These are phyloP conservation scores for Ciconia stormi DNA, from an alignment of 2,113 vertebrate species.

Conservation along the genomic window DNA sequence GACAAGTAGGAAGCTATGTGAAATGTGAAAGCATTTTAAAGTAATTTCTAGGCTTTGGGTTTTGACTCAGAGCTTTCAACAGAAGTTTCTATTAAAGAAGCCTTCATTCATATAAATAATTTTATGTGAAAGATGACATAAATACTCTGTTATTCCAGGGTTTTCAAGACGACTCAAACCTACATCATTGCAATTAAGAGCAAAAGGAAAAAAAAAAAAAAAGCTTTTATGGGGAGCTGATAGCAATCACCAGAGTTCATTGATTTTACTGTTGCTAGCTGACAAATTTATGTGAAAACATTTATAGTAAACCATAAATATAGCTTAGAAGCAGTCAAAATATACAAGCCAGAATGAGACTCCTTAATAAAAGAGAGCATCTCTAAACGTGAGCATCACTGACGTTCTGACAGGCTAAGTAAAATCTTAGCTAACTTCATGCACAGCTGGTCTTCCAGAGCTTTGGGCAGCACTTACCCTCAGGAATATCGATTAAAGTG, in stretches of 20 bases:
- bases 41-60: neutral
- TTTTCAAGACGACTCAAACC: neutral
- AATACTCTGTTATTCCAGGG: neutral
- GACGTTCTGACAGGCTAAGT: neutral
- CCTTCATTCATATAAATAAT: neutral
- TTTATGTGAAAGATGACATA: neutral
- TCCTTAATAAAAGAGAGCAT: neutral
- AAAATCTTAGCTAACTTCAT: neutral
- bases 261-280: neutral
- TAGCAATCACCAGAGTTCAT: neutral
- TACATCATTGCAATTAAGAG: conserved; percentile 1
- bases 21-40: neutral
- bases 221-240: neutral
- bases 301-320: neutral
- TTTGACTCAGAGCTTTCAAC: neutral
- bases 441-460: neutral
- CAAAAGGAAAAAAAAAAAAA: neutral
- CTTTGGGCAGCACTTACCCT: neutral
- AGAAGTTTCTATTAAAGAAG: neutral
- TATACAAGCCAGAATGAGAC: neutral
- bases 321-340: neutral
- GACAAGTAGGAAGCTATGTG: neutral
- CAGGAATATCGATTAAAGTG: neutral
- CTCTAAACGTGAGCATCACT: neutral
- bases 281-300: conserved; percentile 12